Base-by-base conservation (phyloP, 2,797 vertebrate genomes). In the Bradypodion ventrale region DNA sequence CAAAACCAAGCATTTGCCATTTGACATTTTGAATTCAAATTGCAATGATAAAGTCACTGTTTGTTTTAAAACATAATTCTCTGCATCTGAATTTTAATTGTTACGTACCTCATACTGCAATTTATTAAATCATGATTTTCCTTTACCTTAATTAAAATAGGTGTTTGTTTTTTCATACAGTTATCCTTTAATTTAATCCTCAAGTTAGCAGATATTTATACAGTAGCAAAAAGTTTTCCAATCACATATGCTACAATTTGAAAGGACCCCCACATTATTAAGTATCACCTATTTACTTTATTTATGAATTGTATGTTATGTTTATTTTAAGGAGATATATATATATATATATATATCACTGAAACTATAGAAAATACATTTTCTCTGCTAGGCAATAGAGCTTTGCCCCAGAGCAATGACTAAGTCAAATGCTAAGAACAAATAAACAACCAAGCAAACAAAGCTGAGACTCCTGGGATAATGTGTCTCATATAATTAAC, bases 181-280 rank as follows among this genome's bases (percentile, higher is more conserved):
- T 49, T 52, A 40, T 15, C n/a, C 35, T 76, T 85, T 74, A 83
- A 63, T 89, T 76, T 79, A 82, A 89, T 69, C 63, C 75, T 56
- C 66, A 44, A 80, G 80, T 87, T 81, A 83, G 75, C 75, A 63
- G 12, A 23, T 23, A 49, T 75, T 87, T 82, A 70, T 73, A 82
- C 19, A 13, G 25, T 56, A n/a, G 16, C 44, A 60, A 13, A n/a
- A 84, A n/a, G 9, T 37, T 80, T 79, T 21, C 52, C 27, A 35
- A 68, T 92, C 88, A 89, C 90, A 83, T 88, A 90, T 74, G 56
- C 85, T 72, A 84, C 15, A 83, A 90, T 82, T 60, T 49, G 6
- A 87, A 72, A 56, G 37, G 78, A 65, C 85, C 85, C 87, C 70
- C 70, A 52, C 69, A 87, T 90, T 90, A 88, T 93, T 78, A 88